A percentile compares a stretch with the other conserved stretches of the same genome.
Conservation (phyloP, 2,113 vertebrate genomes). For the Psephotus haematonotus region DNA sequence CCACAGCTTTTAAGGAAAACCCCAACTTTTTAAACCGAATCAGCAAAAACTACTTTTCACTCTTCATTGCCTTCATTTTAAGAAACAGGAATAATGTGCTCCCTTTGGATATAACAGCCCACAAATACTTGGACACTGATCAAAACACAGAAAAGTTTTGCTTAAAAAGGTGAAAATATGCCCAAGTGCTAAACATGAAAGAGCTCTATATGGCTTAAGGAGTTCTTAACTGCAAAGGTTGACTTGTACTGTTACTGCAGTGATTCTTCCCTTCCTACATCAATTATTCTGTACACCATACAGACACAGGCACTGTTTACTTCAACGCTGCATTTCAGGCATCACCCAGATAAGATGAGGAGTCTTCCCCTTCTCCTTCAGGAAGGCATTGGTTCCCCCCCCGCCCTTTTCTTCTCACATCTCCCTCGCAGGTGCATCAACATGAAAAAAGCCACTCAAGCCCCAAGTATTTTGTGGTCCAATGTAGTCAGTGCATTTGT, state of each 20-base stretch:
- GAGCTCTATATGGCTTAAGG: background rate
- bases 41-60: background rate
- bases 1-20: background rate
- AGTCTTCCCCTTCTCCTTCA: slow-evolving; percentile 17
- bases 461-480: slow-evolving; percentile 49
- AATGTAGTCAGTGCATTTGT: slow-evolving; percentile 59
- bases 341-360: background rate
- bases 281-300: background rate
- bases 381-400: slow-evolving; percentile 46
- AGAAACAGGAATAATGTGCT: background rate
- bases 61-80: background rate
- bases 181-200: background rate
- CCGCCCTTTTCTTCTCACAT: slow-evolving; percentile 2
- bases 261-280: background rate
- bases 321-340: background rate
- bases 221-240: background rate
- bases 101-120: background rate
- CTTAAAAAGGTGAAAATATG: background rate
- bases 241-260: background rate
- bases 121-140: background rate
- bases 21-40: background rate
- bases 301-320: background rate
- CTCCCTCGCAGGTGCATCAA: slow-evolving; percentile 74
- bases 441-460: slow-evolving; percentile 56
- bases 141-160: background rate